These are phyloP conservation scores for Manis pentadactyla DNA, from an alignment of 2,797 vertebrate genomes.

Conservation along the genomic window DNA sequence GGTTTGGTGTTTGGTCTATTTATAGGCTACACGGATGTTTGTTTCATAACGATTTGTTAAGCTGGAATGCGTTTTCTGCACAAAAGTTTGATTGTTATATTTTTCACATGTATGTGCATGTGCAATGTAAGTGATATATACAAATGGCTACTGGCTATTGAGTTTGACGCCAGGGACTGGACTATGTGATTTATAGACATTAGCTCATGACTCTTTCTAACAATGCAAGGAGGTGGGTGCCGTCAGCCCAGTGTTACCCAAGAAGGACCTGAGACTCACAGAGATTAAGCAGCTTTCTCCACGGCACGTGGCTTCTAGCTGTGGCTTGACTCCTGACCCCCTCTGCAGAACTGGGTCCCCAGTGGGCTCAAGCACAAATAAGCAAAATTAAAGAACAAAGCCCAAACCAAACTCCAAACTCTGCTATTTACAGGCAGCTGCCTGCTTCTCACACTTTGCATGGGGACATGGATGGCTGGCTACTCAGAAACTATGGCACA, in stretches of 20 bases:
- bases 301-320: background rate
- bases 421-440: background rate
- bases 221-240: accelerated
- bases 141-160: background rate
- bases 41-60: background rate
- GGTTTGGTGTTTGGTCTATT: background rate
- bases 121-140: too few relatives aligned
- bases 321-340: background rate
- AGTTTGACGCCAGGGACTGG: background rate
- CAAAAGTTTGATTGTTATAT: background rate
- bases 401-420: background rate
- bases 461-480: background rate
- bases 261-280: background rate
- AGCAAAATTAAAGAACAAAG: background rate
- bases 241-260: background rate
- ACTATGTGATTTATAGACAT: accelerated
- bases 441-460: background rate
- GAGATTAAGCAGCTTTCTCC: background rate
- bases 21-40: background rate
- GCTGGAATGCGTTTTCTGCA: background rate
- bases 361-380: background rate
- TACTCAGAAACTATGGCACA: background rate
- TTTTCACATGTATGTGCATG: background rate
- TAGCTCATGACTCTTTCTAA: background rate
- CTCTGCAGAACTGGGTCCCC: background rate